Conservation (phyloP, 1,140 invertebrate species). For the Ooceraea biroi region DNA sequence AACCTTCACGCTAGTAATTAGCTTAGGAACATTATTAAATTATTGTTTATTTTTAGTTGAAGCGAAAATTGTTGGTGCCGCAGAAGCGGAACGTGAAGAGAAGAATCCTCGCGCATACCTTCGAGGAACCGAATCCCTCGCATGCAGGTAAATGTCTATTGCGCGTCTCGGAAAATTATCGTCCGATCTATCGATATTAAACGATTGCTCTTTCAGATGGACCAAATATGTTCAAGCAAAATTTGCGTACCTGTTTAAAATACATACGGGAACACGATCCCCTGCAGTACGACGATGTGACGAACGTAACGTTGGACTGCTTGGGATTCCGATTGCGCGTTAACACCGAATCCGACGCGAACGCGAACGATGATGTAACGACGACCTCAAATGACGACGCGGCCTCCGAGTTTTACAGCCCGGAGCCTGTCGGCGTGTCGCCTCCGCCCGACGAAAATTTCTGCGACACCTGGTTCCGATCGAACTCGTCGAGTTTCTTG, state of each 20-base stretch:
- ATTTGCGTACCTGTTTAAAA: constrained; percentile 62
- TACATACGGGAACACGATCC: constrained; percentile 45
- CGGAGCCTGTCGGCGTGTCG: not conserved
- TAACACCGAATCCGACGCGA: not conserved
- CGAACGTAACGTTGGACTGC: constrained; percentile 71
- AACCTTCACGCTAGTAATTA: too few relatives aligned
- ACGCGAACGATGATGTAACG: not conserved
- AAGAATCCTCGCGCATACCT: not conserved
- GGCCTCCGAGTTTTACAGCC: not conserved
- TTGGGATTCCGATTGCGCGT: constrained; percentile 68
- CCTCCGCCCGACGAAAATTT: not conserved
- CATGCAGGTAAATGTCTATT: not conserved
- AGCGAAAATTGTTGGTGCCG: constrained; percentile 5
- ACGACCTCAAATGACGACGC: not conserved
- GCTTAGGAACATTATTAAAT: not conserved
- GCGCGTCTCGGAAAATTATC: not conserved
- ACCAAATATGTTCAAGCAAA: constrained; percentile 71
- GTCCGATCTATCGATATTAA: not conserved
- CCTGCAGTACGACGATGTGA: constrained; percentile 71
- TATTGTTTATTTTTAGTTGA: constrained; percentile 50
- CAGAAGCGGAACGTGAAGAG: not conserved
- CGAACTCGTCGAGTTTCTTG: constrained; percentile 24
- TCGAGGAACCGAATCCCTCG: not conserved
- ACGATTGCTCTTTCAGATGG: not conserved
- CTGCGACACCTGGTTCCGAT: constrained; percentile 4